These are phyloP conservation scores for Columba janthina DNA, from an alignment of 2,113 vertebrate genomes.

Conservation along the genomic window DNA sequence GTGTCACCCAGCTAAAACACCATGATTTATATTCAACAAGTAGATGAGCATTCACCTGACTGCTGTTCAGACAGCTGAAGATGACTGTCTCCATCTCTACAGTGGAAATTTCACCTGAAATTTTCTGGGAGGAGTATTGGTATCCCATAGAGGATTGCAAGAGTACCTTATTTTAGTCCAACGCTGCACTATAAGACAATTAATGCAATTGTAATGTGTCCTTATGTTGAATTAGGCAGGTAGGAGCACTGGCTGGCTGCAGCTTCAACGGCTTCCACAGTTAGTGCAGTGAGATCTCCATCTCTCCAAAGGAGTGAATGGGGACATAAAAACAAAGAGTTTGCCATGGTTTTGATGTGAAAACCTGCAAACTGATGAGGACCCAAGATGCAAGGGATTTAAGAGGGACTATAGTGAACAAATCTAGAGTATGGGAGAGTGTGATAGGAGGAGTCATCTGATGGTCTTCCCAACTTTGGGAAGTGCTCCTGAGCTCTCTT, in stretches of 20 bases:
- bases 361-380: background rate
- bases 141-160: background rate
- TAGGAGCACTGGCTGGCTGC: background rate
- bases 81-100: background rate
- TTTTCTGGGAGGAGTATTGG: background rate
- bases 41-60: background rate
- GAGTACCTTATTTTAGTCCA: background rate
- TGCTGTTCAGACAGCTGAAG: background rate
- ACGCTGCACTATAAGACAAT: background rate
- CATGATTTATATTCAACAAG: background rate
- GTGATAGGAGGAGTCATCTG: background rate
- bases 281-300: background rate
- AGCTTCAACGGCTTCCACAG: background rate
- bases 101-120: background rate
- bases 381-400: background rate
- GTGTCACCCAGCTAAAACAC: background rate
- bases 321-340: background rate
- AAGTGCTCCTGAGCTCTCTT: background rate
- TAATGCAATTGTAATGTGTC: background rate
- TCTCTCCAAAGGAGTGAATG: background rate
- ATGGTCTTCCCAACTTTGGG: background rate
- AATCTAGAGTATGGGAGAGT: accelerated
- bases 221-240: background rate
- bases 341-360: background rate
- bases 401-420: background rate